Percentiles rank a stretch among this genome's conserved stretches.
These are phyloP conservation scores for Mesitornis unicolor DNA, from an alignment of 2,113 vertebrate species.

Conservation along the genomic window DNA sequence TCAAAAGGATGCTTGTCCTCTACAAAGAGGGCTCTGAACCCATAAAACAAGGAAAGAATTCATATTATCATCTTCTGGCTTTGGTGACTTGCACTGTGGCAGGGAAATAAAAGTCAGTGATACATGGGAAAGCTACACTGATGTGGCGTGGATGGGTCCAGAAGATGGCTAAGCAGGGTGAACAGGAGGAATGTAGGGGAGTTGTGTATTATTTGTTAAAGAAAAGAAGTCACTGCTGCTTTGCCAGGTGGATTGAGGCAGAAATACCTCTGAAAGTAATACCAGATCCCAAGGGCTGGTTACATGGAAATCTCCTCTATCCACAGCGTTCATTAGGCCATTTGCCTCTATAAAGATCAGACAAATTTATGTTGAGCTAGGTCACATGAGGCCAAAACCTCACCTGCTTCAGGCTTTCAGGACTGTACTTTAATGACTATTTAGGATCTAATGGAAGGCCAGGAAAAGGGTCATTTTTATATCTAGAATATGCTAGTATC, in stretches of 20 bases:
- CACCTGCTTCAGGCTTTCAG: constrained; percentile 56
- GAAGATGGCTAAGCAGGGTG: background rate
- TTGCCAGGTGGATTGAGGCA: constrained; percentile 52
- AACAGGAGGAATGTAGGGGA: background rate
- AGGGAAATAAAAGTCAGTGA: background rate
- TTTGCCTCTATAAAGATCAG: constrained; percentile 66
- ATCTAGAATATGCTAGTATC: constrained; percentile 35
- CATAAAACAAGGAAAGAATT: background rate
- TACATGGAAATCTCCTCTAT: constrained; percentile 44
- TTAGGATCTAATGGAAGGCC: constrained; percentile 48
- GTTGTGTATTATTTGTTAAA: background rate
- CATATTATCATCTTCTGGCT: background rate
- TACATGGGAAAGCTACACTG: accelerated
- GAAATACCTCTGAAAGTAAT: constrained; percentile 61
- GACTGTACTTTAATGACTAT: constrained; percentile 43
- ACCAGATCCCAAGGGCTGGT: constrained; percentile 45
- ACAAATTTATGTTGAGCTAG: constrained; percentile 65
- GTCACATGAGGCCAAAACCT: constrained; percentile 51
- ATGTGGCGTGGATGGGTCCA: background rate
- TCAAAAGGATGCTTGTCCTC: background rate
- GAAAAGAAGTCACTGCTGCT: constrained; percentile 17
- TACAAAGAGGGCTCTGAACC: background rate
- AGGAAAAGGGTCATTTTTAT: constrained; percentile 51
- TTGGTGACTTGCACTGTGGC: background rate
- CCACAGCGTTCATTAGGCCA: constrained; percentile 25